These are phyloP conservation scores for Mus pahari DNA, from an alignment of 2,113 vertebrate genomes.

Conservation along the genomic window DNA sequence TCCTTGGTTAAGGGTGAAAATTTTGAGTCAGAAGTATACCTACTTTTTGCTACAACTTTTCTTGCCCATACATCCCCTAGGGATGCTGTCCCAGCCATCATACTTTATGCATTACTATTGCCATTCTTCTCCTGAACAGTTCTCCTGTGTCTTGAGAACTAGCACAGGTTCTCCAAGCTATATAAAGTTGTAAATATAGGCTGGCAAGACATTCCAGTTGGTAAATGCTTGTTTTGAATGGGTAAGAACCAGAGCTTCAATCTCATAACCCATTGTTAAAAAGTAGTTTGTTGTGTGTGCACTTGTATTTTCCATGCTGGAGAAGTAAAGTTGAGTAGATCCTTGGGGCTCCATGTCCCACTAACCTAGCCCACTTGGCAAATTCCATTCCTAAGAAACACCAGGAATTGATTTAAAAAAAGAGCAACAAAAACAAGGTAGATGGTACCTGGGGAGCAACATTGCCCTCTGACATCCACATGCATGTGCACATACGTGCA, in stretches of 20 bases:
- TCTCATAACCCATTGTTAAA: background rate
- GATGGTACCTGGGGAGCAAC: background rate
- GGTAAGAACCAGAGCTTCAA: constrained; percentile 30
- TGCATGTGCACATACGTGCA: background rate
- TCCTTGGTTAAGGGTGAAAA: constrained; percentile 80
- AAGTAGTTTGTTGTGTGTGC: background rate
- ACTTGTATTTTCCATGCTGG: background rate
- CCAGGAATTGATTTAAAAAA: background rate
- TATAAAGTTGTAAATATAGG: background rate
- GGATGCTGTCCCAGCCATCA: constrained; percentile 75
- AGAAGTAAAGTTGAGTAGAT: background rate
- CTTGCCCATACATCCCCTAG: constrained; percentile 65
- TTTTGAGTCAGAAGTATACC: constrained; percentile 83
- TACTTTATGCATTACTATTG: constrained; percentile 76
- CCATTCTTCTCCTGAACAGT: constrained; percentile 64
- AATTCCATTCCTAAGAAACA: background rate
- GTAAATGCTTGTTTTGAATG: background rate
- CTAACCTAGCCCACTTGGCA: background rate
- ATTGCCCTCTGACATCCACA: background rate
- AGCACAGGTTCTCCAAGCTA: constrained; percentile 43
- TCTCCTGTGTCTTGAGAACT: constrained; percentile 36
- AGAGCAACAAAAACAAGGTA: too few relatives aligned
- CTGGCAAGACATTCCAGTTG: background rate
- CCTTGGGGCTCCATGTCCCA: background rate
- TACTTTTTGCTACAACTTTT: constrained; percentile 78